These are phyloP conservation scores for Nemurella pictetii DNA, from an alignment of 2,888 invertebrate species.

Conservation along the genomic window DNA sequence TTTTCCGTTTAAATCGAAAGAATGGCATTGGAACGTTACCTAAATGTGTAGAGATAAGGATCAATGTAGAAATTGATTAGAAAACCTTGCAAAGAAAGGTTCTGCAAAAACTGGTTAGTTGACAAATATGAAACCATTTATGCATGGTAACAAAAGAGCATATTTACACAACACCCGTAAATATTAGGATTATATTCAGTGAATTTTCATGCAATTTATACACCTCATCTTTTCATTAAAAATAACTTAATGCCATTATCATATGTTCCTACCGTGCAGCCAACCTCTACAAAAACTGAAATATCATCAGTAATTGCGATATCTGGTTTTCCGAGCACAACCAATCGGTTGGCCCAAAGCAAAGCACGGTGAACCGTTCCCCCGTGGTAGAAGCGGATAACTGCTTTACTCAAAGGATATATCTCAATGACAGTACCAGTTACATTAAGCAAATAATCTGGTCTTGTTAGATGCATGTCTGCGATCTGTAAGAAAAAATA, in stretches of 20 bases:
- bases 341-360: slow-evolving; percentile 1
- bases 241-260: background rate
- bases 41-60: slow-evolving; percentile 8
- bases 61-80: background rate
- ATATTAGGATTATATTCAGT: too few species aligned
- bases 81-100: background rate
- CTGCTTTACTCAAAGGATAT: background rate
- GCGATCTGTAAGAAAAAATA: background rate
- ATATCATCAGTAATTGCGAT: background rate
- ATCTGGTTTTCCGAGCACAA: background rate
- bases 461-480: background rate
- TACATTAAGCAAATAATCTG: background rate
- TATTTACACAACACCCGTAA: too few species aligned
- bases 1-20: slow-evolving; percentile 38
- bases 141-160: too few species aligned
- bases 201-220: background rate
- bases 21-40: slow-evolving; percentile 46
- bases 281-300: background rate
- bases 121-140: too few species aligned
- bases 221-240: background rate
- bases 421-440: background rate
- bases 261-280: background rate
- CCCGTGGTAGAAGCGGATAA: background rate
- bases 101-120: too few species aligned
- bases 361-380: slow-evolving; percentile 1